These are phyloP conservation scores for Tenodera sinensis DNA, from an alignment of 2,888 invertebrate species.

Conservation along the genomic window DNA sequence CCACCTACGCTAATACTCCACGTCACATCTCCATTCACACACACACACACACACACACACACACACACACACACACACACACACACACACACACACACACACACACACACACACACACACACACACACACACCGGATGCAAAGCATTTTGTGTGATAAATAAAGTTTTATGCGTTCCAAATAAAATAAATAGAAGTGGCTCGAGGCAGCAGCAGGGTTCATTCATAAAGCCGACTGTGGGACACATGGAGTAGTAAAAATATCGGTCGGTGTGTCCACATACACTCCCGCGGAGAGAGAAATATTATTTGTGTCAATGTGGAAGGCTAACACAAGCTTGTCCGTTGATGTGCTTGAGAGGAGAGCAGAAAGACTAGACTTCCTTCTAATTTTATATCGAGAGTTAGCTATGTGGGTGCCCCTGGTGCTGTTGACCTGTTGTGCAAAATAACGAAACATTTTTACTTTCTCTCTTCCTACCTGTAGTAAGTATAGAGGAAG, in stretches of 20 bases:
- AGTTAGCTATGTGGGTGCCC: background rate
- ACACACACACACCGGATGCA: background rate
- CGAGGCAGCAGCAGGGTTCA: background rate
- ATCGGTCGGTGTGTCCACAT: background rate
- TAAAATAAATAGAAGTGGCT: background rate
- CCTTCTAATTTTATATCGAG: background rate
- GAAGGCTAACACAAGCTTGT: background rate
- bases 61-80: background rate
- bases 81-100: background rate
- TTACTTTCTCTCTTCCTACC: no score
- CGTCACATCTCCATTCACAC: background rate
- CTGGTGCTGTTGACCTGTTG: background rate
- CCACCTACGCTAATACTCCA: background rate
- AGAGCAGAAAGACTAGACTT: background rate
- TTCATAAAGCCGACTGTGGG: background rate
- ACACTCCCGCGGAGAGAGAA: background rate
- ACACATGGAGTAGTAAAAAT: background rate
- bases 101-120: background rate
- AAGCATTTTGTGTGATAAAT: background rate
- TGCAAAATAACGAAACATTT: background rate
- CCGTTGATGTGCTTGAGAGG: background rate
- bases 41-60: background rate
- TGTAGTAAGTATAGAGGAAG: no score
- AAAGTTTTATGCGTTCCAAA: background rate
- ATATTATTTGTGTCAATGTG: background rate